These are phyloP conservation scores for Danio kyathit DNA, from an alignment of 2,797 vertebrate genomes.

Conservation along the genomic window DNA sequence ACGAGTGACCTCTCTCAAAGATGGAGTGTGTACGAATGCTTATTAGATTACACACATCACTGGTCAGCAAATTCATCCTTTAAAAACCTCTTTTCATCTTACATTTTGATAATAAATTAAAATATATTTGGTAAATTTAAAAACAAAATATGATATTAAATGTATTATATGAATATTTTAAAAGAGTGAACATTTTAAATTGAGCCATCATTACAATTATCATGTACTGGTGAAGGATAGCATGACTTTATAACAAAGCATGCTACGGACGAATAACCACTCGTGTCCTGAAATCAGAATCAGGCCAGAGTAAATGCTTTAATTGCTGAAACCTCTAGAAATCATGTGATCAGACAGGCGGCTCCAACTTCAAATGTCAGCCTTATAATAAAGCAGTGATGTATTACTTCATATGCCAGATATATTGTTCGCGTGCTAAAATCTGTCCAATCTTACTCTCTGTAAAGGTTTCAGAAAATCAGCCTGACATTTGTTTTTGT, in stretches of 20 bases:
- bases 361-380: conserved; percentile 62
- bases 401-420: conserved; percentile 49
- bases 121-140: no score
- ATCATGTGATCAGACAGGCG: conserved; percentile 56
- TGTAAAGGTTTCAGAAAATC: conserved; percentile 1
- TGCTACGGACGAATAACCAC: conserved; percentile 16
- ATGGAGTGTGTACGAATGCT: no score
- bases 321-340: conserved; percentile 44
- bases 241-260: conserved; percentile 56
- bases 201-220: conserved; percentile 8
- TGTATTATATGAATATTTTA: no score
- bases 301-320: conserved; percentile 50
- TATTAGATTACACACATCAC: no score
- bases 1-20: no score
- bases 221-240: conserved; percentile 6
- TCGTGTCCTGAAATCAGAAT: conserved; percentile 33
- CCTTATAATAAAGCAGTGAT: conserved; percentile 61
- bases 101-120: no score
- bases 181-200: no score
- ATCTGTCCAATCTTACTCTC: conserved; percentile 8
- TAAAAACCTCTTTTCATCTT: no score
- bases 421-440: conserved; percentile 27
- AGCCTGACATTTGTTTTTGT: background rate
- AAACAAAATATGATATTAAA: no score
- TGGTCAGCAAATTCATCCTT: no score